Base-by-base conservation (phyloP, 2,113 vertebrate species). In the Formicarius rufipectus region DNA sequence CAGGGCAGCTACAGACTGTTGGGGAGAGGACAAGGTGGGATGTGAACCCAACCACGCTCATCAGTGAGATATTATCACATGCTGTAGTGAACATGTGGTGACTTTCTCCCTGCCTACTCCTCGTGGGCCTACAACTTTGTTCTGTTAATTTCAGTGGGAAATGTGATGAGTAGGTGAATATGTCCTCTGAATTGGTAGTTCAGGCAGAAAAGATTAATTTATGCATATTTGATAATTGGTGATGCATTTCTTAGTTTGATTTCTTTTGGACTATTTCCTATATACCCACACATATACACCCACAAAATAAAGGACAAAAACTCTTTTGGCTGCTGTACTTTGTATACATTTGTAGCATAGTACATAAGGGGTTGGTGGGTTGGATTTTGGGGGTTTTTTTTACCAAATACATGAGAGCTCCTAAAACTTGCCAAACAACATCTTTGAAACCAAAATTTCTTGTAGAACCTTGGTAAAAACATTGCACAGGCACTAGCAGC, bases 101-200 rank as follows among this genome's bases (percentile, higher is more conserved):
- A 49, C 80, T 95, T 97, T 95, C 96, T 91, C 49, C 81, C 93
- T 91, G 95, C 96, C 96, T 87, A 96, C 96, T 95, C 76, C 44
- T 73, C 1, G 6, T 2, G 1, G 81, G 93, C 77, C 77, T 18
- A 69, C 40, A 7, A 92, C 77, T 45, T 93, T 45, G n/a, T 68
- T 92, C 91, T 89, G 91, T 60, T 95, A 72, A 87, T 94, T 89
- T 89, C 84, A 81, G 93, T 85, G 91, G 84, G 91, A 93, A 93
- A 85, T 89, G 93, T 96, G 93, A 84, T 95, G 81, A 87, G 95
- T 96, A 97, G 95, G 91, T 92, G 95, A 96, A 16, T 64, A 53
- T 53, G 89, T 76, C 84, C 84, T 59, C 84, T 87, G 64, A 94
- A 68, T 4, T 91, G 93, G 74, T 73, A 95, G 93, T 95, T 96